These are phyloP conservation scores for Drosophila ochracea DNA, from an alignment of 2,888 invertebrate genomes.

Conservation along the genomic window DNA sequence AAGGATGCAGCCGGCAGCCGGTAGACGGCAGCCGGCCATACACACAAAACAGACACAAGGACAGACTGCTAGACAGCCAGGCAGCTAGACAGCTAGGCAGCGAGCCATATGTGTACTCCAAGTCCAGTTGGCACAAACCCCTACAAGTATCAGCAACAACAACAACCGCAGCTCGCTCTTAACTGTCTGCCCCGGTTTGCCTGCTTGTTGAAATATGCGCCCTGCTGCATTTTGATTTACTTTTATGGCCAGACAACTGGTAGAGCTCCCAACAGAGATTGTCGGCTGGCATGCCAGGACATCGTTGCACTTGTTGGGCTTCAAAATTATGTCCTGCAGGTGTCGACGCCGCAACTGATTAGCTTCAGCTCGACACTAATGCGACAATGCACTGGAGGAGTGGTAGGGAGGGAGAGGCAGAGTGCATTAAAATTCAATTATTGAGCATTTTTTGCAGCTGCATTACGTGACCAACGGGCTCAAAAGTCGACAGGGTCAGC, in stretches of 20 bases:
- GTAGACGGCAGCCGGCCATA: slow-evolving; percentile 13
- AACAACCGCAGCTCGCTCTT: slow-evolving; percentile 11
- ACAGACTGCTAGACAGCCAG: slow-evolving; percentile 21
- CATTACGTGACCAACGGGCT: slow-evolving; percentile 61
- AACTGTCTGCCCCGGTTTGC: slow-evolving; percentile 30
- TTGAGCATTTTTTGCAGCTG: slow-evolving; percentile 54
- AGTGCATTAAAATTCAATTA: slow-evolving; percentile 76
- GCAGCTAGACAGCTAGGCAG: slow-evolving; percentile 6
- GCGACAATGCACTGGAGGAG: slow-evolving; percentile 41
- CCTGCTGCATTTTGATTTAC: slow-evolving; percentile 76
- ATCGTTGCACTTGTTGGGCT: slow-evolving; percentile 68
- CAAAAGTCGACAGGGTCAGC: slow-evolving; percentile 58
- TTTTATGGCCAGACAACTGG: slow-evolving; percentile 70
- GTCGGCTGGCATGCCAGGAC: slow-evolving; percentile 35
- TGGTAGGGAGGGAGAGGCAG: background rate
- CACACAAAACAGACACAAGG: background rate
- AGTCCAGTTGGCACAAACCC: slow-evolving; percentile 30
- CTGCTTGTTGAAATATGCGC: slow-evolving; percentile 55
- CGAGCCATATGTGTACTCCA: slow-evolving; percentile 5
- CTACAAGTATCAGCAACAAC: slow-evolving; percentile 23
- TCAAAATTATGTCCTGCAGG: slow-evolving; percentile 75
- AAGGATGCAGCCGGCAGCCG: slow-evolving; percentile 24
- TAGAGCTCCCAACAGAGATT: slow-evolving; percentile 14
- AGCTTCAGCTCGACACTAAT: slow-evolving; percentile 69
- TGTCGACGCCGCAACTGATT: slow-evolving; percentile 72